phyloP scores from a whole-genome alignment of 2,888 invertebrate species.

The Eupithecia exiguata region DNA sequence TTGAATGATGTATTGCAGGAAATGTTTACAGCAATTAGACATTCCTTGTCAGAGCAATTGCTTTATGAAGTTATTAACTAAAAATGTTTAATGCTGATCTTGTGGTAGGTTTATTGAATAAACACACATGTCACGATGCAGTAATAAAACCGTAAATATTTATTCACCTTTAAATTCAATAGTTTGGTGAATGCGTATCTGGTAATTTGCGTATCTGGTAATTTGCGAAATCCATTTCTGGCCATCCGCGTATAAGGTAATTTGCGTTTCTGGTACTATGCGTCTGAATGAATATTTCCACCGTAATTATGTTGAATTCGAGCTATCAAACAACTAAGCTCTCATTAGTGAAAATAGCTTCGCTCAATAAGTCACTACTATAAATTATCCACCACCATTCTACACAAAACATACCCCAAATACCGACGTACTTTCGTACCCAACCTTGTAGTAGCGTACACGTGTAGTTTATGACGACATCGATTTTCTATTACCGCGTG shows the following conservation, averaged over 20 bases:
- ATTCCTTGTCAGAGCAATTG: not conserved
- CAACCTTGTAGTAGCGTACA: not conserved
- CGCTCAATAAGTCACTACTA: not conserved
- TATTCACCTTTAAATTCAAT: no score
- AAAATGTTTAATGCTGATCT: no score
- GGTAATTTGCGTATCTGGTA: no score
- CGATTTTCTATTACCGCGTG: constrained; percentile 67
- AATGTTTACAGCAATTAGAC: constrained; percentile 10
- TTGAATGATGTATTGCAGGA: constrained; percentile 12
- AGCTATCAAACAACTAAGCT: not conserved
- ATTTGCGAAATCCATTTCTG: no score
- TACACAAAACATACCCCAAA: not conserved
- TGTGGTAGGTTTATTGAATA: no score
- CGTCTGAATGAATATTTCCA: no score
- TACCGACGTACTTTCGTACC: not conserved
- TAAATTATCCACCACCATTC: not conserved
- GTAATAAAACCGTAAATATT: no score
- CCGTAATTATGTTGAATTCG: not conserved
- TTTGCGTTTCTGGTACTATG: no score
- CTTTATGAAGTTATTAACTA: not conserved
- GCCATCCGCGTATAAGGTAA: no score
- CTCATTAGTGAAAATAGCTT: not conserved
- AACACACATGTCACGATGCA: no score
- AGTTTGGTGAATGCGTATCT: no score
- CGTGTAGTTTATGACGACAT: constrained; percentile 50